phyloP scores from a whole-genome alignment of 2,797 vertebrate genomes.

The Eulemur albifrons region DNA sequence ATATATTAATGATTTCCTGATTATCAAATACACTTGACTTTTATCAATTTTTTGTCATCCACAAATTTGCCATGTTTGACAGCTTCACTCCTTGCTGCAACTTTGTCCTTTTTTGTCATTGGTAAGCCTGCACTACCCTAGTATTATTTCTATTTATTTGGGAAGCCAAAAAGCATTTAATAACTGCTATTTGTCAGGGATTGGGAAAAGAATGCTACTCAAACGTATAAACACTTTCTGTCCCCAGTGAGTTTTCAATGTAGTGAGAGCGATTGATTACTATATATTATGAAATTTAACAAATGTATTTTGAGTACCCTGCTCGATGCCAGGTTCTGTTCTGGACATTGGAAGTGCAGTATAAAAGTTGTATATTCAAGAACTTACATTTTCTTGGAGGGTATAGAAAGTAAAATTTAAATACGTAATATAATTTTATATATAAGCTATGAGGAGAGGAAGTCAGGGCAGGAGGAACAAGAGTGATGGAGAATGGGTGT shows the following conservation, averaged over 20 bases:
- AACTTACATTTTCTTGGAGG: neutral
- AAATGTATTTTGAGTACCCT: neutral
- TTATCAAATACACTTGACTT: constrained; percentile 12
- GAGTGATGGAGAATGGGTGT: neutral
- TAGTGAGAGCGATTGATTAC: neutral
- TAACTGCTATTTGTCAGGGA: neutral
- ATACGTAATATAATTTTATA: neutral
- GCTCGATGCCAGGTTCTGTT: neutral
- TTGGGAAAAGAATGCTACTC: neutral
- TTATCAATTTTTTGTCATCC: neutral
- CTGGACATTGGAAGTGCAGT: neutral
- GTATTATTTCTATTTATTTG: neutral
- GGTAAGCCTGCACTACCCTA: neutral
- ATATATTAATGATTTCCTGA: neutral
- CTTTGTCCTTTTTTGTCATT: neutral
- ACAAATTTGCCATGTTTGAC: neutral
- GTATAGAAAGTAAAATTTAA: neutral
- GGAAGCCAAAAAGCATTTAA: neutral
- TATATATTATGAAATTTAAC: neutral
- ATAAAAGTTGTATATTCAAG: neutral
- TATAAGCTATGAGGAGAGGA: neutral
- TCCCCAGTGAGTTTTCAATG: neutral
- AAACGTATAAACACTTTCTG: neutral
- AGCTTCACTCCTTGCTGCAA: neutral
- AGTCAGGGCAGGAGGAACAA: neutral